Percentiles rank a stretch among this genome's conserved stretches.
Evolutionary conservation across 2,888 invertebrate species (phyloP).

Genomic region (Zygaena filipendulae): DNA sequence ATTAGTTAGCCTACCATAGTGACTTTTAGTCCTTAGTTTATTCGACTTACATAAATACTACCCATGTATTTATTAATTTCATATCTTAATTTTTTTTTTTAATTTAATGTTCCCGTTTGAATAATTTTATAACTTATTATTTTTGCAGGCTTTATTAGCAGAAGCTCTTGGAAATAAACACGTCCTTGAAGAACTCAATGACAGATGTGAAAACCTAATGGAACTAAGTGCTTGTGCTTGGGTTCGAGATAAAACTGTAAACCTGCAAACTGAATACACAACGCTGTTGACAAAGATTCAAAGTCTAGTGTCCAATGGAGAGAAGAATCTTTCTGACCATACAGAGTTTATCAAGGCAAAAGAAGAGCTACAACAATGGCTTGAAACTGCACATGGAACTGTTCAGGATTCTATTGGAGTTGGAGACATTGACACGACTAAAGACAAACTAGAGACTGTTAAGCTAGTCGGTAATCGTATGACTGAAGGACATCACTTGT

Average conservation of each 20-base stretch:
- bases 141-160: constrained; percentile 71
- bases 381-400: constrained; percentile 81
- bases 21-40: no score
- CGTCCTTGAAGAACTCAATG: constrained; percentile 84
- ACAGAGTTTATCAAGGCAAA: constrained; percentile 91
- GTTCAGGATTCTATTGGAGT: constrained; percentile 85
- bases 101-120: no score
- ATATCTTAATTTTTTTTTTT: no score
- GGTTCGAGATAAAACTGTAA: constrained; percentile 88
- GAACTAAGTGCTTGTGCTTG: constrained; percentile 86
- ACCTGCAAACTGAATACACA: constrained; percentile 84
- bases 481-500: constrained; percentile 86
- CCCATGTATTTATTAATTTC: no score
- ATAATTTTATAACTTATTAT: no score
- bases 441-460: constrained; percentile 83
- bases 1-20: no score
- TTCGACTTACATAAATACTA: no score
- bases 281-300: constrained; percentile 82
- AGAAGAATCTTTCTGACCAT: constrained; percentile 91
- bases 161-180: constrained; percentile 82
- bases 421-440: constrained; percentile 80
- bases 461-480: constrained; percentile 78
- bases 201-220: constrained; percentile 87
- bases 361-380: constrained; percentile 85
- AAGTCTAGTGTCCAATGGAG: constrained; percentile 84